Percentiles rank a stretch among this genome's conserved stretches.
phyloP scores from a whole-genome alignment of 1,140 invertebrate species.

The Drosophila micromelanica region DNA sequence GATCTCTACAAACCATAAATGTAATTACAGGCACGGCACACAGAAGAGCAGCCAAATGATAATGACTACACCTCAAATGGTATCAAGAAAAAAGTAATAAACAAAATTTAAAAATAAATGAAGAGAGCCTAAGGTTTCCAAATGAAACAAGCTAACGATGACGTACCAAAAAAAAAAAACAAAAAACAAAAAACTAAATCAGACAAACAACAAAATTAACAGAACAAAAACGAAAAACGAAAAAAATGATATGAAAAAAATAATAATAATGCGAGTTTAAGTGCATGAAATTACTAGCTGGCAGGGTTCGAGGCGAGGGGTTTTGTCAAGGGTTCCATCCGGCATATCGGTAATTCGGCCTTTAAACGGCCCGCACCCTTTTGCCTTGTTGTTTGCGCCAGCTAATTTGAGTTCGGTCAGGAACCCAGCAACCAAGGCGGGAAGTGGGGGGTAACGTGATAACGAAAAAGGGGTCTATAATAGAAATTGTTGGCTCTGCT shows the following conservation, averaged over 20 bases:
- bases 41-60: constrained; percentile 49
- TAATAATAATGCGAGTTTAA: constrained; percentile 76
- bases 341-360: not conserved
- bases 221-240: constrained; percentile 45
- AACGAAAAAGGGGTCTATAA: constrained; percentile 45
- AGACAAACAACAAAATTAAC: constrained; percentile 77
- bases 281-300: constrained; percentile 79
- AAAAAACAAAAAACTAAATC: constrained; percentile 59
- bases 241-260: constrained; percentile 32
- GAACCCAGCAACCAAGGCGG: not conserved
- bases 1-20: constrained; percentile 44
- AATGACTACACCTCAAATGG: constrained; percentile 77
- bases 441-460: constrained; percentile 10
- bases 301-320: constrained; percentile 16
- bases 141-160: constrained; percentile 66
- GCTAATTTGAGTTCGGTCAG: constrained; percentile 47
- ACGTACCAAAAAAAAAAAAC: constrained; percentile 42
- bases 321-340: constrained; percentile 1
- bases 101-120: constrained; percentile 49
- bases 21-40: constrained; percentile 71
- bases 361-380: constrained; percentile 55
- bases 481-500: constrained; percentile 42
- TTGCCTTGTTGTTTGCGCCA: constrained; percentile 30
- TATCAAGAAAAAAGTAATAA: constrained; percentile 33
- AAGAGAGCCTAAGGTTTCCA: constrained; percentile 57